A percentile compares a stretch with the other conserved stretches of the same genome.
Evolutionary conservation across 92 coral and sea anemone species (phyloP).

Genomic region (Epizoanthus rinbou): DNA sequence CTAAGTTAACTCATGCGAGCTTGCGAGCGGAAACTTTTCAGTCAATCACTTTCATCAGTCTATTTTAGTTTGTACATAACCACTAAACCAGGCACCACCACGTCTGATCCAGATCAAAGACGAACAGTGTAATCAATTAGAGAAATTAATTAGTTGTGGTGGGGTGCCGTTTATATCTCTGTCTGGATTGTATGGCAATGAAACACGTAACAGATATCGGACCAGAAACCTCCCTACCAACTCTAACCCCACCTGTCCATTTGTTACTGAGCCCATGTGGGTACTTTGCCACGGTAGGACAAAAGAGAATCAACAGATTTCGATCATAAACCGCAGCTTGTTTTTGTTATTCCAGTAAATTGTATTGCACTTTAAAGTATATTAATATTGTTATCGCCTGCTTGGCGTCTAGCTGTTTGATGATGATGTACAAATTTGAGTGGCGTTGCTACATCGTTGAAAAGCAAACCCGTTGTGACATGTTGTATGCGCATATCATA

Average conservation of each 20-base stretch:
- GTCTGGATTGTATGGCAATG: not conserved
- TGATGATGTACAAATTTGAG: too few relatives aligned
- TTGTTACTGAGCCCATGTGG: too few relatives aligned
- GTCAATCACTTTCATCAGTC: not conserved
- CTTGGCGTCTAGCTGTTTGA: not conserved
- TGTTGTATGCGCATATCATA: too few relatives aligned
- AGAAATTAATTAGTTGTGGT: conserved; percentile 33
- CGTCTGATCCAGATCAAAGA: conserved; percentile 11
- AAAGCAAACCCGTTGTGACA: too few relatives aligned
- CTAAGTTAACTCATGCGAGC: not conserved
- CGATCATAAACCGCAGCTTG: too few relatives aligned
- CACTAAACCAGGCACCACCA: conserved; percentile 30
- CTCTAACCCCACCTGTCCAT: too few relatives aligned
- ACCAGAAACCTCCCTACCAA: not conserved
- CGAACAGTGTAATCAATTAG: conserved; percentile 18
- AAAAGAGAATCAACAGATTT: too few relatives aligned
- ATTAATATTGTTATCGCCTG: not conserved
- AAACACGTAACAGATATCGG: too few relatives aligned
- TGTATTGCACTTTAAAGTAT: too few relatives aligned
- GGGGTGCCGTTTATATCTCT: not conserved
- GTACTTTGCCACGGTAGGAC: too few relatives aligned
- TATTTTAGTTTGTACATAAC: conserved; percentile 18
- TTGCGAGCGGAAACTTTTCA: not conserved
- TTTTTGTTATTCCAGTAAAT: too few relatives aligned
- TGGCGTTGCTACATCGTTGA: too few relatives aligned